Evolutionary conservation across 2,113 vertebrate genomes (phyloP).

Genomic region (Fulica atra): DNA sequence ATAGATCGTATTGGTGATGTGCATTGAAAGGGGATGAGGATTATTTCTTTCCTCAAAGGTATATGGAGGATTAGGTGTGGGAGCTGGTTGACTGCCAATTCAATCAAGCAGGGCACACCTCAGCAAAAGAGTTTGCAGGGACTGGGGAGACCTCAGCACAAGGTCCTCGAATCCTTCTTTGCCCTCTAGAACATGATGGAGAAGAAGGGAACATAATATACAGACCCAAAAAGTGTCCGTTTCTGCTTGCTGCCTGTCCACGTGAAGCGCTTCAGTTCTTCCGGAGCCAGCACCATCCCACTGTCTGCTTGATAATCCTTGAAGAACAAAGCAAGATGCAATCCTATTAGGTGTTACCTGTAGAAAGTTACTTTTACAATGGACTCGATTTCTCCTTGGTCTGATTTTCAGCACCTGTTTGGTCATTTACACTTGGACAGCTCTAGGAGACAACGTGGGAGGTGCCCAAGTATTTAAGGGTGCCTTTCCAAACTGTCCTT

Average conservation of each 20-base stretch:
- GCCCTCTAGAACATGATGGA: neutral
- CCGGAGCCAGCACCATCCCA: conserved; percentile 83
- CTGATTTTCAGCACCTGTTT: neutral
- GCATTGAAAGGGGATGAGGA: accelerated
- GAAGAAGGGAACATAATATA: neutral
- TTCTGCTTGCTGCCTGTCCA: conserved; percentile 79
- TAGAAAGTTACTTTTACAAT: neutral
- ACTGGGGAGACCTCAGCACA: neutral
- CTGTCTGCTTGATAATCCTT: conserved; percentile 86
- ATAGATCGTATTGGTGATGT: neutral
- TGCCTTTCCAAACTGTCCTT: neutral
- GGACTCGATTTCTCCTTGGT: neutral
- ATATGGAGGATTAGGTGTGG: neutral
- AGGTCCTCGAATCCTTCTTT: neutral
- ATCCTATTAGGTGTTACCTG: neutral
- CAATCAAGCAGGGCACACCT: neutral
- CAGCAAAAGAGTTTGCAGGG: neutral
- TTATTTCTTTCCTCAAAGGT: neutral
- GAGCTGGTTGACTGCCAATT: neutral
- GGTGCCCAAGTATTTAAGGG: neutral
- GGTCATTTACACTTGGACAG: neutral
- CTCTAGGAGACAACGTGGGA: neutral
- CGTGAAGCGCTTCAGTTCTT: conserved; percentile 82
- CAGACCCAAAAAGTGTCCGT: conserved; percentile 70
- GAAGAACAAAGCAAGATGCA: neutral